Conservation (phyloP, 2,113 vertebrate genomes). For the Channa argus region DNA sequence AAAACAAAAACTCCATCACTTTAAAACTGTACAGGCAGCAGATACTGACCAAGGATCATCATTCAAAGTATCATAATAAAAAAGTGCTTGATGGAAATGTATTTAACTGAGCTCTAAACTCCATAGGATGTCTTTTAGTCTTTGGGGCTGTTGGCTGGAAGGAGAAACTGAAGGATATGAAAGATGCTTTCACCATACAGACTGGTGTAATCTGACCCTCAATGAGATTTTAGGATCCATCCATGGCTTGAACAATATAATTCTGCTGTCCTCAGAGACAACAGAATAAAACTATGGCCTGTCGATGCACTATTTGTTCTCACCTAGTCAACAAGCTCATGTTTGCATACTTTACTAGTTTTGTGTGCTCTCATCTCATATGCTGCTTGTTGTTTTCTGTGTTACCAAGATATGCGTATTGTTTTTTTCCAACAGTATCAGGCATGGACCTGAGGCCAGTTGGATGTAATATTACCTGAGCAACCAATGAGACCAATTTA, state of each 20-base stretch:
- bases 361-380: conserved; percentile 17
- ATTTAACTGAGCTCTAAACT: conserved; percentile 28
- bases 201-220: conserved; percentile 58
- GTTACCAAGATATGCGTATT: conserved; percentile 24
- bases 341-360: conserved; percentile 41
- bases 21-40: conserved; percentile 39
- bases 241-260: conserved; percentile 27
- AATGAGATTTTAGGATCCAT: conserved; percentile 58
- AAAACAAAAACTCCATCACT: conserved; percentile 30
- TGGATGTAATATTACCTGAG: conserved; percentile 75
- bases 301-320: conserved; percentile 13
- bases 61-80: conserved; percentile 29
- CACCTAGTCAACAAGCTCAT: conserved; percentile 45
- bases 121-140: conserved; percentile 9
- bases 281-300: conserved; percentile 24
- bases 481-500: conserved; percentile 79
- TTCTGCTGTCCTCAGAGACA: conserved; percentile 9
- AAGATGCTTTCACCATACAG: conserved; percentile 40
- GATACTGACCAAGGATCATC: conserved; percentile 21
- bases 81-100: conserved; percentile 28
- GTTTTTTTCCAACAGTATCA: conserved; percentile 64
- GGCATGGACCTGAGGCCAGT: conserved; percentile 58
- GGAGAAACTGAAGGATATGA: conserved; percentile 29
- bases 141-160: conserved; percentile 21
- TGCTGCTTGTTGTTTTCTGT: conserved; percentile 16